These are phyloP conservation scores for Jaculus jaculus DNA, from an alignment of 2,113 vertebrate species.

Conservation along the genomic window DNA sequence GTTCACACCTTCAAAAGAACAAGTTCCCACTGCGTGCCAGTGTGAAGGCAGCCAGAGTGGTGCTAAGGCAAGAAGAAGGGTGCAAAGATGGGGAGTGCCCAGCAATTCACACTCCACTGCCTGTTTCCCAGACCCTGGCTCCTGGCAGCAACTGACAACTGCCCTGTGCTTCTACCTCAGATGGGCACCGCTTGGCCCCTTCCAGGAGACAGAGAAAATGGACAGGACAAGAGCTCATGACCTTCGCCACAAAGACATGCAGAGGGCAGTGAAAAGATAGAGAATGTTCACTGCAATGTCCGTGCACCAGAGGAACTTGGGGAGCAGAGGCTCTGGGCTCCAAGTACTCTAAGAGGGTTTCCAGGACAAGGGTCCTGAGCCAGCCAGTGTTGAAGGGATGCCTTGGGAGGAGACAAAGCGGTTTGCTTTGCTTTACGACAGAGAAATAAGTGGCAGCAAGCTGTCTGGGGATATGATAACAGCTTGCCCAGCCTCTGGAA, in stretches of 20 bases:
- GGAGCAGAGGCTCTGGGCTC: background rate
- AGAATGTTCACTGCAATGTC: background rate
- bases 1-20: background rate
- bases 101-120: fast-evolving
- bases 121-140: background rate
- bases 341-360: background rate
- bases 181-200: fast-evolving
- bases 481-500: background rate
- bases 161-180: background rate
- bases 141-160: background rate
- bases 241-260: background rate
- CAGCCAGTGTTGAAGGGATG: background rate
- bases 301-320: no score
- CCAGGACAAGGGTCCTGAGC: background rate
- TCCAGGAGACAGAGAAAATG: background rate
- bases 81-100: no score
- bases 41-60: no score
- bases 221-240: background rate
- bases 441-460: background rate
- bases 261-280: background rate
- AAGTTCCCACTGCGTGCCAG: fast-evolving
- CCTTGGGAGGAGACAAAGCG: background rate
- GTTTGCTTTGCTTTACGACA: background rate
- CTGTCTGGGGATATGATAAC: background rate
- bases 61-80: no score